Base-by-base conservation (phyloP, 1,140 invertebrate species). In the Phenacoccus solenopsis region DNA sequence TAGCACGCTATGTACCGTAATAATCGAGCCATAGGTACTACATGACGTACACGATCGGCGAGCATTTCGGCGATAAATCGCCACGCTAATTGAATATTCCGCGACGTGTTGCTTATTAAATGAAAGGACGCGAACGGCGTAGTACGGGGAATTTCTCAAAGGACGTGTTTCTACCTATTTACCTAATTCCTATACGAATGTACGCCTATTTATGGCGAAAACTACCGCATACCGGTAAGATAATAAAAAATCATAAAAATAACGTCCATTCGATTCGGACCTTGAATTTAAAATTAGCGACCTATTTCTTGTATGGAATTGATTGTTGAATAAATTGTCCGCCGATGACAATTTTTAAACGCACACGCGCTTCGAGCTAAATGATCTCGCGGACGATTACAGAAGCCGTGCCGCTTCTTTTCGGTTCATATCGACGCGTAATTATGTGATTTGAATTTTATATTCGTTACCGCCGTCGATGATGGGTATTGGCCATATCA, bases 241-340 rank as follows among this genome's bases (percentile, higher is more conserved):
- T 64, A 64, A 25, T 64, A 64, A 64, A 64, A 64, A 64, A 64
- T 25, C 21, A 64, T 25, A 49, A 64, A 64, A 64, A 64, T 64
- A 64, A 64, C 25, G 25, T 64, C 59, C 10, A 27, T 64, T 64
- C 59, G 25, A 64, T 64, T 25, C 25, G 59, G 59, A 64, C 59
- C 59, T 64, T 64, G 59, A 64, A 64, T 64, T 64, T 64, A 64
- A 64, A 64, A 64, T 64, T 64, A 64, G 25, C 59, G 59, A 27
- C 59, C 59, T 64, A 64, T 64, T 64, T 64, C 59, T 64, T 64
- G 25, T 64, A 25, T 64, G 21, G 25, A 64, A 64, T 64, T 27
- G 59, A 64, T 64, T 25, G 59, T 27, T 25, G 25, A 24, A 27
- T 64, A 64, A 64, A 64, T 64, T 24, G 59, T 64, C 25, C 21